Percentiles rank a stretch among this genome's conserved stretches.
Evolutionary conservation across 2,113 vertebrate species (phyloP).

Genomic region (Chrysochloris asiatica): DNA sequence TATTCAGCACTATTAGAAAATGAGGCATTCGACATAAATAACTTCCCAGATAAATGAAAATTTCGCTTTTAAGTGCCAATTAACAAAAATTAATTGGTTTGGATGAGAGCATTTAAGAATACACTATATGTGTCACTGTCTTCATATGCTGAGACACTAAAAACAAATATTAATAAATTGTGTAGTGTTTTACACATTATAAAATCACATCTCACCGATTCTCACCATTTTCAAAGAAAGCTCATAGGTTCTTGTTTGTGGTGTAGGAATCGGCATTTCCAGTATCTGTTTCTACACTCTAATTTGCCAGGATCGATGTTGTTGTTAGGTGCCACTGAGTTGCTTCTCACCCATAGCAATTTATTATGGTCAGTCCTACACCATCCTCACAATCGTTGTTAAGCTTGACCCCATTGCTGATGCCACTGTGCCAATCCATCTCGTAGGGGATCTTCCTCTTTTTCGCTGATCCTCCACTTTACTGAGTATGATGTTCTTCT

Average conservation of each 20-base stretch:
- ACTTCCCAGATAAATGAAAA: slow-evolving; percentile 59
- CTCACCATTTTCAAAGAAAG: slow-evolving; percentile 16
- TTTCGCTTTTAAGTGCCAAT: slow-evolving; percentile 47
- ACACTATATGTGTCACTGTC: background rate
- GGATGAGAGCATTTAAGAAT: slow-evolving; percentile 24
- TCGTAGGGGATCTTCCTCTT: too few relatives aligned
- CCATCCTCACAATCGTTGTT: too few relatives aligned
- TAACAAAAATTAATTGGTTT: slow-evolving; percentile 50
- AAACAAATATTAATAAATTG: background rate
- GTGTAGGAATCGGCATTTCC: background rate
- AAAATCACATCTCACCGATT: background rate
- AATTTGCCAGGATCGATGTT: background rate
- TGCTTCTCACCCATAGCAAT: too few relatives aligned
- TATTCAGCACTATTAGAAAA: slow-evolving; percentile 58
- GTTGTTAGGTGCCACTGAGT: too few relatives aligned
- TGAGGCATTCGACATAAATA: slow-evolving; percentile 46
- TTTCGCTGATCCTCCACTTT: too few relatives aligned
- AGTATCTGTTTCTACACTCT: background rate
- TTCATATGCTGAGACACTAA: background rate
- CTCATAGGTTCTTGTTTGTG: background rate
- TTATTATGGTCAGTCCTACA: too few relatives aligned
- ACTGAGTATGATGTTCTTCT: too few relatives aligned
- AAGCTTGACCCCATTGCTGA: too few relatives aligned
- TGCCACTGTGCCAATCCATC: too few relatives aligned
- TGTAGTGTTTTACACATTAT: background rate